These are phyloP conservation scores for Taenaris catops DNA, from an alignment of 2,888 invertebrate species.

Conservation along the genomic window DNA sequence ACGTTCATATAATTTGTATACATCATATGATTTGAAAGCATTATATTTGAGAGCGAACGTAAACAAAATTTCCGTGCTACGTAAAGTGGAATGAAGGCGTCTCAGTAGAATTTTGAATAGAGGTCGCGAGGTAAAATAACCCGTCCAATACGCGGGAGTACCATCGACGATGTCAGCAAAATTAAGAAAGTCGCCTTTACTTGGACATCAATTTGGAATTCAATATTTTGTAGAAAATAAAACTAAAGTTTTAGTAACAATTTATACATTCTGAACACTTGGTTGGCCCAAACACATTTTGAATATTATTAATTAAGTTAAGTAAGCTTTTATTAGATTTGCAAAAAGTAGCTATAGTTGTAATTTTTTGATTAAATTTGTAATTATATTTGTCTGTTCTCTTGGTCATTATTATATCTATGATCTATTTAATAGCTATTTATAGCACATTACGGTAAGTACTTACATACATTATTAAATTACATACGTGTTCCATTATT, in stretches of 20 bases:
- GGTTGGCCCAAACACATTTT: too few species aligned
- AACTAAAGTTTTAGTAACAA: too few species aligned
- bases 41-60: constrained; percentile 87
- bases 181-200: constrained; percentile 96
- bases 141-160: constrained; percentile 96
- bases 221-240: too few species aligned
- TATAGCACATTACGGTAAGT: too few species aligned
- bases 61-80: constrained; percentile 91
- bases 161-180: constrained; percentile 95
- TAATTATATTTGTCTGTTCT: too few species aligned
- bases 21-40: constrained; percentile 70
- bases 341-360: too few species aligned
- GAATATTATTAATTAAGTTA: constrained; percentile 90
- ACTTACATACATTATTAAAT: too few species aligned
- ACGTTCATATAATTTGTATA: constrained; percentile 67
- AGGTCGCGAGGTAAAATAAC: constrained; percentile 94
- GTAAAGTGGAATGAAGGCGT: constrained; percentile 88
- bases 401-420: too few species aligned
- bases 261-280: too few species aligned
- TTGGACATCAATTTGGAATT: constrained; percentile 81
- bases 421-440: too few species aligned
- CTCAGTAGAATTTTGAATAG: constrained; percentile 90
- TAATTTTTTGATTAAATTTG: constrained; percentile 91
- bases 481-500: too few species aligned
- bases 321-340: too few species aligned